These are phyloP conservation scores for Psylliodes chrysocephalus DNA, from an alignment of 2,888 invertebrate species.

Conservation along the genomic window DNA sequence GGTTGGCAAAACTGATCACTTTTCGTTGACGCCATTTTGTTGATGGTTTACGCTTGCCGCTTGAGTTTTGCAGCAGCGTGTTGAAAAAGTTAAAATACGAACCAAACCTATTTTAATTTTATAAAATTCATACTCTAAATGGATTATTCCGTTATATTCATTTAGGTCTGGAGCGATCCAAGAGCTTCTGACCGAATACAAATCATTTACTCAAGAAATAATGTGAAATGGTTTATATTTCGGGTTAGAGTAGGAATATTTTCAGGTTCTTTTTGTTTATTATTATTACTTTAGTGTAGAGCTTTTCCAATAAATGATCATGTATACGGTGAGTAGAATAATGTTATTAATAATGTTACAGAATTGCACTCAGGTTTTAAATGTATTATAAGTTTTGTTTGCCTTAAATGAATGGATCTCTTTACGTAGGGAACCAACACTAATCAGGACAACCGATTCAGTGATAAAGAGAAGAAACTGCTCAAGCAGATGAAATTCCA, in stretches of 20 bases:
- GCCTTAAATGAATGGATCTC: constrained; percentile 48
- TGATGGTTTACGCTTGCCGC: neutral
- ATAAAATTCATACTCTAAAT: neutral
- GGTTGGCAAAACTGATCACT: neutral
- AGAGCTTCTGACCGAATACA: neutral
- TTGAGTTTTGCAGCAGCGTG: neutral
- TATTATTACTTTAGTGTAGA: constrained; percentile 46
- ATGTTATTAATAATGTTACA: neutral
- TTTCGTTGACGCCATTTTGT: constrained; percentile 3
- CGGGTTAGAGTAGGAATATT: neutral
- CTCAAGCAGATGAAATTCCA: constrained; percentile 99
- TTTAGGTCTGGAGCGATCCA: neutral
- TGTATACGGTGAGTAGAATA: constrained; percentile 58
- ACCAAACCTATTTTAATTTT: neutral
- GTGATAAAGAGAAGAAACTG: constrained; percentile 99
- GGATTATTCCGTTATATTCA: neutral
- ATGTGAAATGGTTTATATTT: constrained; percentile 5
- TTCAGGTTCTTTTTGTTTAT: constrained; percentile 43
- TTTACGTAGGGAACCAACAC: constrained; percentile 90
- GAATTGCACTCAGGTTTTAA: too few relatives aligned
- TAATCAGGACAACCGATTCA: constrained; percentile 98
- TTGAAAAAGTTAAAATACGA: neutral
- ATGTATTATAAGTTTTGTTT: constrained; percentile 31
- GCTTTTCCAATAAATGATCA: constrained; percentile 52
- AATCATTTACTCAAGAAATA: constrained; percentile 2